Evolutionary conservation across 2,888 invertebrate species (phyloP), one percentile per base, ranked within the genome.

Genomic region (Isotomurus palustris): DNA sequence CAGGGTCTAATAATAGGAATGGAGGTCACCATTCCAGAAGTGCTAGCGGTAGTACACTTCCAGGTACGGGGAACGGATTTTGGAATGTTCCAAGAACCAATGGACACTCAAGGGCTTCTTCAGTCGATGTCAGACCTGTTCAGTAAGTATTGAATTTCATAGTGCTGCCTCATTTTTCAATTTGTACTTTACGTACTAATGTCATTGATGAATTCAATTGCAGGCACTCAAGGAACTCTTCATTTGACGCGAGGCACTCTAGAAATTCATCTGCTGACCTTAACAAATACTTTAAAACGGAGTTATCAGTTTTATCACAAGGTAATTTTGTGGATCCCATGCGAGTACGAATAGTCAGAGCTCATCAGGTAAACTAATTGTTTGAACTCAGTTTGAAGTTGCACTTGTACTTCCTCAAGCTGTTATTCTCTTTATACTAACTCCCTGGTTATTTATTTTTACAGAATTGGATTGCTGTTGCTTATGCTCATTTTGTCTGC

Each of bases 391-490:
- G n/a, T n/a, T n/a, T n/a, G n/a, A n/a, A n/a, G n/a, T n/a, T n/a
- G n/a, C n/a, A n/a, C n/a, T n/a, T n/a, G n/a, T n/a, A n/a, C n/a
- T n/a, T n/a, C n/a, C n/a, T n/a, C n/a, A n/a, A n/a, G n/a, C n/a
- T n/a, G n/a, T n/a, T n/a, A n/a, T n/a, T 8, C 6, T 10, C 45
- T 6, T 12, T 21, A 47, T 29, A 27, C 14, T 49, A 36, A 6
- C 4, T 3, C 8, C 35, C 35, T 36, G 4, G 5, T 12, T 5
- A 45, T 45, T 5, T 27, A 27, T 22, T 14, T 28, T 45, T 45
- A 27, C 4, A 96, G 76, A 96, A 95, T 75, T 96, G 95, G 91
- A 90, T 99, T 65, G 92, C 91, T 22, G 93, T 94, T 22, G 95
- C 94, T 1, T 96, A 95, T 76, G 88, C 92, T 56, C 92, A 96